These are phyloP conservation scores for Hylyphantes graminicola DNA, from an alignment of 1,140 invertebrate genomes.

Conservation along the genomic window DNA sequence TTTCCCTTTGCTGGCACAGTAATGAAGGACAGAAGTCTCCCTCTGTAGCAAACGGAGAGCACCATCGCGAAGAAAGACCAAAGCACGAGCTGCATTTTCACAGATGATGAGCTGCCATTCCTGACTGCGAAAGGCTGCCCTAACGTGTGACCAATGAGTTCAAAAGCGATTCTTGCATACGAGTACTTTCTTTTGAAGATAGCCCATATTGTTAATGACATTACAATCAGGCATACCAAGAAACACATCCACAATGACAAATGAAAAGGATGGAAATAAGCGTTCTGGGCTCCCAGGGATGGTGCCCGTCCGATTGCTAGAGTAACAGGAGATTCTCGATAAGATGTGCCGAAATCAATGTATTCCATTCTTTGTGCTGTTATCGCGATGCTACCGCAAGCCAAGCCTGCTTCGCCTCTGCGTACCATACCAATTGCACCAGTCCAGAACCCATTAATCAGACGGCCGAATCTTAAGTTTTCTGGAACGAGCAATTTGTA, in stretches of 20 bases:
- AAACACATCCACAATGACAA: slow-evolving; percentile 15
- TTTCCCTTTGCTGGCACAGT: neutral
- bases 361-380: neutral
- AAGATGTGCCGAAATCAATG: slow-evolving; percentile 10
- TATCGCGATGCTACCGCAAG: slow-evolving; percentile 11
- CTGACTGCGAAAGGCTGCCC: neutral
- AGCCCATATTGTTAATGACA: neutral
- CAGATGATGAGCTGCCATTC: neutral
- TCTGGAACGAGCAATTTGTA: too few relatives aligned
- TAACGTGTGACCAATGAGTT: neutral
- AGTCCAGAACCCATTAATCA: slow-evolving; percentile 10
- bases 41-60: slow-evolving; percentile 7
- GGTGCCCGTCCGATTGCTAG: slow-evolving; percentile 13
- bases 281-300: neutral
- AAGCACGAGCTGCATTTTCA: neutral
- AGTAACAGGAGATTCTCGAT: slow-evolving; percentile 5
- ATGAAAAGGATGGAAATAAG: slow-evolving; percentile 16
- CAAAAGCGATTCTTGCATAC: neutral
- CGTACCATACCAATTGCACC: slow-evolving; percentile 31
- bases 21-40: slow-evolving; percentile 3
- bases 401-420: slow-evolving; percentile 22
- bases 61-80: slow-evolving; percentile 6
- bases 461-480: too few relatives aligned
- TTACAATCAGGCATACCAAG: neutral
- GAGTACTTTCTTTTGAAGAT: neutral